Evolutionary conservation across 1,140 invertebrate genomes (phyloP).

Genomic region (Chelonus insularis): DNA sequence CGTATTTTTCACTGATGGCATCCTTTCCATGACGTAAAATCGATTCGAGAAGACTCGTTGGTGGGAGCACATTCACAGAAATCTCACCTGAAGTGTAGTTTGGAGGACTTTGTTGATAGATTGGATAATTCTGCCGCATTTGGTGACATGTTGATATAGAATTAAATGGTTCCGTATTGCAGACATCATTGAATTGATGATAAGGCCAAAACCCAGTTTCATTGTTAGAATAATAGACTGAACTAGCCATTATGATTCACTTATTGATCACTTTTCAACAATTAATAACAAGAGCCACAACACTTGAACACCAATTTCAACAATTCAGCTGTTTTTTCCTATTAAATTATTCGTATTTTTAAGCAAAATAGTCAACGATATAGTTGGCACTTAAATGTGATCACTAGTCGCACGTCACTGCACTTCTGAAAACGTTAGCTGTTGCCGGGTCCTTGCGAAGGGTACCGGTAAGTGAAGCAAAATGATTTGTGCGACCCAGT

Average conservation of each 20-base stretch:
- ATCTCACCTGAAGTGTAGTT: slow-evolving; percentile 17
- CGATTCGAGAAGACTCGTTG: slow-evolving; percentile 39
- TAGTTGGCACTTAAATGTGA: slow-evolving; percentile 16
- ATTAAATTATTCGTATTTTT: no score
- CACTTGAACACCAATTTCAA: not conserved
- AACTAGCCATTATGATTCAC: slow-evolving; percentile 36
- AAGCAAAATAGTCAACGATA: no score
- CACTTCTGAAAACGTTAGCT: slow-evolving; percentile 27
- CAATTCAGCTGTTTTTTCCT: no score
- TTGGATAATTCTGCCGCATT: slow-evolving; percentile 6
- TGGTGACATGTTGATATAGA: slow-evolving; percentile 18
- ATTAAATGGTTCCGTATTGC: slow-evolving; percentile 20
- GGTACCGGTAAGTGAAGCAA: slow-evolving; percentile 38
- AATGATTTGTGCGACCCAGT: slow-evolving; percentile 42
- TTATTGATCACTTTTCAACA: not conserved
- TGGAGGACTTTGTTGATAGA: slow-evolving; percentile 7
- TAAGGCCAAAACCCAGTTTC: slow-evolving; percentile 40
- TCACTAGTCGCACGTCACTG: slow-evolving; percentile 30
- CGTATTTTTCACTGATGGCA: slow-evolving; percentile 27
- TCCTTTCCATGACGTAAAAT: slow-evolving; percentile 40
- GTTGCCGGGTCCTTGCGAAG: slow-evolving; percentile 19
- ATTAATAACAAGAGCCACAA: not conserved
- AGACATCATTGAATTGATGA: slow-evolving; percentile 18
- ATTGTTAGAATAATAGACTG: slow-evolving; percentile 31
- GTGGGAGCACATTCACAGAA: not conserved